Percentiles rank a stretch among this genome's conserved stretches.
phyloP scores from a whole-genome alignment of 2,888 invertebrate genomes.

The Pilophorus perplexus region DNA sequence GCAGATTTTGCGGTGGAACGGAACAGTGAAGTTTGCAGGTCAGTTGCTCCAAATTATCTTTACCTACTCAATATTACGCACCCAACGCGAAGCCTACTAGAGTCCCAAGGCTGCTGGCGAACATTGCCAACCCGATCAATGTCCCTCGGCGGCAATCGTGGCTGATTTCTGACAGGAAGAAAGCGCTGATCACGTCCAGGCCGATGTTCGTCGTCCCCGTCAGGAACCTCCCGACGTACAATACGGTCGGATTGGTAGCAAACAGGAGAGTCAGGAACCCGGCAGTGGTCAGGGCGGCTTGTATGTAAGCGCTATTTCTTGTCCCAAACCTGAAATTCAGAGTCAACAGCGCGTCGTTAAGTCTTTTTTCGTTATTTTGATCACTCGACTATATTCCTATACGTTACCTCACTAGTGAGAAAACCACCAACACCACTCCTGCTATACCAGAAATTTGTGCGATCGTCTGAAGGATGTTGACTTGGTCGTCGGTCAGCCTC shows the following conservation, averaged over 20 bases:
- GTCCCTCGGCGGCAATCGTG: conserved; percentile 18
- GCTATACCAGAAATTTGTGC: conserved; percentile 7
- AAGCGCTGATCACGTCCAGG: background rate
- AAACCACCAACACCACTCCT: background rate
- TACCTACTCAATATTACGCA: background rate
- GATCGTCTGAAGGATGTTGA: background rate
- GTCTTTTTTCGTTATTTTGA: too few species aligned
- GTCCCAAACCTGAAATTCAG: conserved; percentile 19
- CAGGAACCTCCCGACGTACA: conserved; percentile 1
- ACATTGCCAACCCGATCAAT: background rate
- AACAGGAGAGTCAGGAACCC: conserved; percentile 8
- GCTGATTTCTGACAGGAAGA: conserved; percentile 13
- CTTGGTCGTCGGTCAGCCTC: conserved; percentile 8
- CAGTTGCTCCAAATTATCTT: too few species aligned
- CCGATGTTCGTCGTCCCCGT: background rate
- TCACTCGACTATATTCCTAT: too few species aligned
- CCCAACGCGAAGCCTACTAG: conserved; percentile 1
- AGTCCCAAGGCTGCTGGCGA: background rate
- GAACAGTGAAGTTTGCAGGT: too few species aligned
- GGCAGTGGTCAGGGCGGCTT: background rate
- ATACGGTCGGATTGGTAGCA: background rate
- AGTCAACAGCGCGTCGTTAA: too few species aligned
- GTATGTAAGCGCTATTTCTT: background rate
- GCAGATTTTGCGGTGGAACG: too few species aligned
- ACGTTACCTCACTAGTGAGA: too few species aligned